These are phyloP conservation scores for Anoplophora glabripennis DNA, from an alignment of 1,140 invertebrate species.

Conservation along the genomic window DNA sequence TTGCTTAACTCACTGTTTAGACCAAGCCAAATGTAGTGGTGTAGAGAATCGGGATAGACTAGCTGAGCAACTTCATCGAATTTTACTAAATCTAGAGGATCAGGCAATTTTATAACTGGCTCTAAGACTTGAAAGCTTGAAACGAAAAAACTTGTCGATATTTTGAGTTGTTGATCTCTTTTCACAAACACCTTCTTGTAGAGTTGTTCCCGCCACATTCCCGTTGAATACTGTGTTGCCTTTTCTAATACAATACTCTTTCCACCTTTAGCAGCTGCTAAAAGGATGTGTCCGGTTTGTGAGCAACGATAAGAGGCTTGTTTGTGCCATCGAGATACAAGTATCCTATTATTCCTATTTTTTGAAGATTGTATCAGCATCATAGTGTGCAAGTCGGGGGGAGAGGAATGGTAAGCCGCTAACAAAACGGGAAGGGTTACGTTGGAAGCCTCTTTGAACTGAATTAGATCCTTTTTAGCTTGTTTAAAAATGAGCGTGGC, in stretches of 20 bases:
- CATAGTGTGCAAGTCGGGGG: conserved; percentile 53
- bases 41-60: conserved; percentile 68
- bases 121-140: conserved; percentile 50
- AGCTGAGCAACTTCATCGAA: conserved; percentile 66
- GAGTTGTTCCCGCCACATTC: conserved; percentile 66
- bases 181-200: conserved; percentile 62
- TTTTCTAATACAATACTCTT: conserved; percentile 39
- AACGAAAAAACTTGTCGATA: conserved; percentile 62
- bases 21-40: conserved; percentile 80
- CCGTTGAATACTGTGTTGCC: conserved; percentile 53
- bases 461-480: conserved; percentile 62
- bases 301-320: conserved; percentile 67
- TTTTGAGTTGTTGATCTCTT: conserved; percentile 58
- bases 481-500: conserved; percentile 66
- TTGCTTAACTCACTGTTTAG: conserved; percentile 58
- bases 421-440: conserved; percentile 61
- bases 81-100: conserved; percentile 56
- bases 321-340: conserved; percentile 57
- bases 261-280: conserved; percentile 48
- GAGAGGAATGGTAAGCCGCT: conserved; percentile 59
- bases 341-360: conserved; percentile 48
- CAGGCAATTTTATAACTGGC: conserved; percentile 58
- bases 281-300: conserved; percentile 66
- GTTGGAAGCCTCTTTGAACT: conserved; percentile 61
- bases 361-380: conserved; percentile 61